Conservation (phyloP, 1,140 invertebrate genomes). For the Bombus picipes region DNA sequence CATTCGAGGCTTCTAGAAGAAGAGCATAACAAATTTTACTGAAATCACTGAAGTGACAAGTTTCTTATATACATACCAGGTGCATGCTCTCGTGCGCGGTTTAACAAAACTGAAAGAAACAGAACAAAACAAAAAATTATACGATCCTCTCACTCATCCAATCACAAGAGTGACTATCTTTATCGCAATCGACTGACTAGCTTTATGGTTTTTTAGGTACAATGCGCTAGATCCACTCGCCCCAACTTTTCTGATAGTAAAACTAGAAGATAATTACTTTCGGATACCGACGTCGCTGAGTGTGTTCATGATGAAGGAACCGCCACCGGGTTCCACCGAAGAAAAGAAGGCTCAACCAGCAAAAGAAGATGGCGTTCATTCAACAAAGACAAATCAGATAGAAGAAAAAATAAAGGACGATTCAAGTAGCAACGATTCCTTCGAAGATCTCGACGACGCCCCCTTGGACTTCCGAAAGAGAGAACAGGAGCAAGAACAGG, state of each 20-base stretch:
- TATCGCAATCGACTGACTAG: constrained; percentile 52
- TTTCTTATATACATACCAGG: constrained; percentile 22
- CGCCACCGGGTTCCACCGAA: constrained; percentile 23
- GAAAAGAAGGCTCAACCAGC: constrained; percentile 22
- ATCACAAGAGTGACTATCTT: not conserved
- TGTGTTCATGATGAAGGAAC: constrained; percentile 74
- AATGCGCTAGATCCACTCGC: constrained; percentile 71
- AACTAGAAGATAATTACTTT: constrained; percentile 76
- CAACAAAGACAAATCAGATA: not conserved
- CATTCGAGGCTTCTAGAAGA: not conserved
- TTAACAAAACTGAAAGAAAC: not conserved
- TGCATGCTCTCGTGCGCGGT: constrained; percentile 52
- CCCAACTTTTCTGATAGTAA: constrained; percentile 72
- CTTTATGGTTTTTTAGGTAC: constrained; percentile 75
- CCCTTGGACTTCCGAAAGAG: constrained; percentile 65
- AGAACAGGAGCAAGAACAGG: constrained; percentile 15
- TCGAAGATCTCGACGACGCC: constrained; percentile 62
- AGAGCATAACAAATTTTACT: not conserved
- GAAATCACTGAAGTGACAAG: not conserved
- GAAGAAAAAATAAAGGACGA: constrained; percentile 19
- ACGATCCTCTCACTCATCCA: not conserved
- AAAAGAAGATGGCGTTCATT: not conserved
- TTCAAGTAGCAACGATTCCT: constrained; percentile 1
- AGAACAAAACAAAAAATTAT: not conserved
- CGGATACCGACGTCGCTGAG: constrained; percentile 75